Evolutionary conservation across 1,140 invertebrate species (phyloP).

Genomic region (Neodiprion virginianus): DNA sequence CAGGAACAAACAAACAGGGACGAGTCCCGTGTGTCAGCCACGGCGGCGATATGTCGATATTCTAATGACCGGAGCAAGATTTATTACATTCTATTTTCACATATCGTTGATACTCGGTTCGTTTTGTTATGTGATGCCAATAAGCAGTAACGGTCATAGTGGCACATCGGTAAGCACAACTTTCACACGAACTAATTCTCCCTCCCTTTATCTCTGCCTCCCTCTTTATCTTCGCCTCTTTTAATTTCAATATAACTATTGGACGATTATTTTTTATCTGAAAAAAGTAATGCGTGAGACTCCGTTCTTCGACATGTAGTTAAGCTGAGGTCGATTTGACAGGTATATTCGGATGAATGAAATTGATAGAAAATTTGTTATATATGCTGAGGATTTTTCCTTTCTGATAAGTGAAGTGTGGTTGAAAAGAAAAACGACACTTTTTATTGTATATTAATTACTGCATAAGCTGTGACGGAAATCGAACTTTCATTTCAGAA

Average conservation of each 20-base stretch:
- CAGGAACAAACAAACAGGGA: constrained; percentile 36
- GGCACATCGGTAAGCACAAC: constrained; percentile 40
- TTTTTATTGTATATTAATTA: not conserved
- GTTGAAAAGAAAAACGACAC: constrained; percentile 11
- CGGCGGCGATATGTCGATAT: constrained; percentile 11
- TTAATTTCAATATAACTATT: not conserved
- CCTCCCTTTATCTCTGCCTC: constrained; percentile 9
- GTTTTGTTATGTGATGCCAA: constrained; percentile 57
- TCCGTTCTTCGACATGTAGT: not conserved
- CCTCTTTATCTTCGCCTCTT: not conserved
- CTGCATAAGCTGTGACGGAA: not conserved
- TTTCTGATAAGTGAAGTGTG: not conserved
- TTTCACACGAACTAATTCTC: constrained; percentile 3
- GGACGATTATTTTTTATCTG: not conserved
- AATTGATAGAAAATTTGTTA: not conserved
- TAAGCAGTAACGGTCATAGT: constrained; percentile 44
- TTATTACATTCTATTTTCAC: constrained; percentile 9
- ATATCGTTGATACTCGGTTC: constrained; percentile 9
- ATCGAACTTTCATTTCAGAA: constrained; percentile 31
- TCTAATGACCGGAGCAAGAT: constrained; percentile 3
- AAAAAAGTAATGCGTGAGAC: not conserved
- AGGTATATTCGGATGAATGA: not conserved
- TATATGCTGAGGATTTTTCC: no score
- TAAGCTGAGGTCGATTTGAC: not conserved
- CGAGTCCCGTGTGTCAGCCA: constrained; percentile 20